A percentile compares a stretch with the other conserved stretches of the same genome.
phyloP scores from a whole-genome alignment of 1,140 invertebrate genomes.

The Ostrea denselamellosa region DNA sequence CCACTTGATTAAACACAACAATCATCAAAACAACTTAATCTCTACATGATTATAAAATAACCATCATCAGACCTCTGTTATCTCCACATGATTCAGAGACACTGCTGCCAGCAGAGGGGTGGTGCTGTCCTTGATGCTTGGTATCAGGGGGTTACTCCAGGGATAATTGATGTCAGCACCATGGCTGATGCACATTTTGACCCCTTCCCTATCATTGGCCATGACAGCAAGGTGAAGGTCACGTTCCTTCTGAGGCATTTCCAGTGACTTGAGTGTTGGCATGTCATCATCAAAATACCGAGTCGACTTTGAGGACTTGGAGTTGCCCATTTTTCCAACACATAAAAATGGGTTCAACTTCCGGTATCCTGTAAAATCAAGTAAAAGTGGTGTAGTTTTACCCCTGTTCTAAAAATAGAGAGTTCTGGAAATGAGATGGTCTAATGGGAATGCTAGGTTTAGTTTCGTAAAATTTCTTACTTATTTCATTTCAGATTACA shows the following conservation, averaged over 20 bases:
- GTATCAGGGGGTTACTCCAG: slow-evolving; percentile 76
- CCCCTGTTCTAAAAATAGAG: background rate
- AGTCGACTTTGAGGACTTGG: slow-evolving; percentile 72
- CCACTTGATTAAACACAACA: too few relatives aligned
- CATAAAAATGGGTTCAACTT: slow-evolving; percentile 35
- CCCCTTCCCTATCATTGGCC: slow-evolving; percentile 73
- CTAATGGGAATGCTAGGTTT: too few relatives aligned
- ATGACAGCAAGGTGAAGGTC: slow-evolving; percentile 77
- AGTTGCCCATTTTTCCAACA: slow-evolving; percentile 73
- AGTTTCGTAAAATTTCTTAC: too few relatives aligned
- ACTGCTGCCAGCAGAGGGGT: slow-evolving; percentile 77
- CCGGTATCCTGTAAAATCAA: slow-evolving; percentile 2
- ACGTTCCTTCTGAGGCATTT: slow-evolving; percentile 75
- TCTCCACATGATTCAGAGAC: slow-evolving; percentile 77
- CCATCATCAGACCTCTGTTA: slow-evolving; percentile 70
- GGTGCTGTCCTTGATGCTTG: slow-evolving; percentile 77
- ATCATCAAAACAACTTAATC: too few relatives aligned
- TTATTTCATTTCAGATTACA: too few relatives aligned
- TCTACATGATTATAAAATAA: too few relatives aligned
- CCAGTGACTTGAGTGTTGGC: slow-evolving; percentile 63
- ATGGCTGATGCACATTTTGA: slow-evolving; percentile 59
- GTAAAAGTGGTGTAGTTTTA: background rate
- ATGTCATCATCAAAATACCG: slow-evolving; percentile 46
- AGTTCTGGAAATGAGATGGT: too few relatives aligned
- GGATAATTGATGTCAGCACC: slow-evolving; percentile 78